Conservation (phyloP, 2,888 invertebrate genomes). For the Scelioninae gen. 1 region DNA sequence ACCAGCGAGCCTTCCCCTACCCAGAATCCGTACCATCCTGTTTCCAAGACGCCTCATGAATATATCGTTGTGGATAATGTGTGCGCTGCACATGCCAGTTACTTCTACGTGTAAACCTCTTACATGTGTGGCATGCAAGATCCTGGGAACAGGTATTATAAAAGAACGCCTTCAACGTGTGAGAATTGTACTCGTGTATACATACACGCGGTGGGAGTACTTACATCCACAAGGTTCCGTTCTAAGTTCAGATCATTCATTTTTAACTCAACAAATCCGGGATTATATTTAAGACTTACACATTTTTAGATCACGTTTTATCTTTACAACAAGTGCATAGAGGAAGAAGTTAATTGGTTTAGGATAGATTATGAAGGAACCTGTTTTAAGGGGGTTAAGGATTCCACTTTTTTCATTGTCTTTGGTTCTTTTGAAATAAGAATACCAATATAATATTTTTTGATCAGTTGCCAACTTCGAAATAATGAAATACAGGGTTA, state of each 20-base stretch:
- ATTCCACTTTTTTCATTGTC: too few relatives aligned
- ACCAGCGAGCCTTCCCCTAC: slow-evolving; percentile 68
- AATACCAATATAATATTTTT: too few relatives aligned
- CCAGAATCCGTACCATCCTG: slow-evolving; percentile 45
- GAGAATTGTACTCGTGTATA: slow-evolving; percentile 18
- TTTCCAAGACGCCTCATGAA: slow-evolving; percentile 49
- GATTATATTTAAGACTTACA: too few relatives aligned
- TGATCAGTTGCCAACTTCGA: too few relatives aligned
- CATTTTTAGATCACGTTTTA: too few relatives aligned
- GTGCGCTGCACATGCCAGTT: slow-evolving; percentile 33
- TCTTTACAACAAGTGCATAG: too few relatives aligned
- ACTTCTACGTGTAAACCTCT: slow-evolving; percentile 6
- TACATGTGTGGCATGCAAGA: slow-evolving; percentile 41
- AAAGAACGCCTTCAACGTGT: slow-evolving; percentile 43
- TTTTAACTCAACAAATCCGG: too few relatives aligned
- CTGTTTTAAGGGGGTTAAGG: too few relatives aligned
- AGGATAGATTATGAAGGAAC: too few relatives aligned
- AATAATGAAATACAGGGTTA: too few relatives aligned
- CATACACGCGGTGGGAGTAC: slow-evolving; percentile 53
- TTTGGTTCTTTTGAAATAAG: too few relatives aligned
- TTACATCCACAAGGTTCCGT: slow-evolving; percentile 37
- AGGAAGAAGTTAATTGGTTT: too few relatives aligned
- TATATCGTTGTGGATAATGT: slow-evolving; percentile 4
- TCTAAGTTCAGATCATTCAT: slow-evolving; percentile 62
- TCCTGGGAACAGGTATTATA: slow-evolving; percentile 65